These are phyloP conservation scores for Pelobates fuscus DNA, from an alignment of 2,113 vertebrate species.

Conservation along the genomic window DNA sequence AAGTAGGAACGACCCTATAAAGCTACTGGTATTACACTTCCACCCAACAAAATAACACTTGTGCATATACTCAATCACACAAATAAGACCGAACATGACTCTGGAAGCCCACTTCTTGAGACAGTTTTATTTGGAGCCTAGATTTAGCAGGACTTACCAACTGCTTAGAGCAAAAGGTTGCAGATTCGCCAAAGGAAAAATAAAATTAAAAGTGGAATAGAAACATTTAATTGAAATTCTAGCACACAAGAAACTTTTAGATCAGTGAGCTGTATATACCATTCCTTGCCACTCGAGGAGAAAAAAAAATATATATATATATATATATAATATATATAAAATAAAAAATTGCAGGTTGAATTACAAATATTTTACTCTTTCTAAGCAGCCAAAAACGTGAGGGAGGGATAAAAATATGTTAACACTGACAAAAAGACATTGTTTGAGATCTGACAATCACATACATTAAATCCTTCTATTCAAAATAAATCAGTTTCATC, in stretches of 20 bases:
- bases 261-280: background rate
- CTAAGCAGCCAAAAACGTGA: constrained; percentile 17
- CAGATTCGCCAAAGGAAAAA: background rate
- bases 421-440: constrained; percentile 4
- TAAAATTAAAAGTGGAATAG: background rate
- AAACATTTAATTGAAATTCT: background rate
- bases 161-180: background rate
- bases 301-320: background rate
- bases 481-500: constrained; percentile 7
- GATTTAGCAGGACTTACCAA: background rate
- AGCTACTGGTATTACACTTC: too few relatives aligned
- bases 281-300: background rate
- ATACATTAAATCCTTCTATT: constrained; percentile 1
- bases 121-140: background rate
- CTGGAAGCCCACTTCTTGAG: background rate
- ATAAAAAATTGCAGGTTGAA: background rate
- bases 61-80: too few relatives aligned
- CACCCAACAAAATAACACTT: too few relatives aligned
- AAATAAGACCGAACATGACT: too few relatives aligned
- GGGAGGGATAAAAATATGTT: background rate
- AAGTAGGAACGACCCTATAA: too few relatives aligned
- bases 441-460: constrained; percentile 4
- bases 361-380: background rate
- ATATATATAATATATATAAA: too few relatives aligned
- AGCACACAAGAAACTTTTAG: background rate